A percentile compares a stretch with the other conserved stretches of the same genome.
Evolutionary conservation across 2,113 vertebrate genomes (phyloP).

Genomic region (Meleagris gallopavo): DNA sequence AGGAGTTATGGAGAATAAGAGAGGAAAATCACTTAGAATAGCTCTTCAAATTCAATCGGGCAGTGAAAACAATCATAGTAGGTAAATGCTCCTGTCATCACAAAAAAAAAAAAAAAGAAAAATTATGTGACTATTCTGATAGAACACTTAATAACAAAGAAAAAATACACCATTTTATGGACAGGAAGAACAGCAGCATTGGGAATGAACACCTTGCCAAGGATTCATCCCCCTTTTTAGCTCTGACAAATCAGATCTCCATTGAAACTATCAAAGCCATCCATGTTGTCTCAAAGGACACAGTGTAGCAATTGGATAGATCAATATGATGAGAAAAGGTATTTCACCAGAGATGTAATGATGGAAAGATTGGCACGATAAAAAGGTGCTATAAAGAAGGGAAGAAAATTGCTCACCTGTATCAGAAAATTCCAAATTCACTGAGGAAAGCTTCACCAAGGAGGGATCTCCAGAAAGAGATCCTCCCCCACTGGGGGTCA

Average conservation of each 20-base stretch:
- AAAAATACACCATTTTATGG: constrained; percentile 59
- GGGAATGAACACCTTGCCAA: constrained; percentile 62
- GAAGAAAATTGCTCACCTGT: too few relatives aligned
- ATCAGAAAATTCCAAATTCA: too few relatives aligned
- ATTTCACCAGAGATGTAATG: too few relatives aligned
- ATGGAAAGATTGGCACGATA: too few relatives aligned
- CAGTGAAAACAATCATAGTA: constrained; percentile 15
- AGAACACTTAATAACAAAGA: constrained; percentile 58
- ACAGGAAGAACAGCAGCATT: constrained; percentile 49
- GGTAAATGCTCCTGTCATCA: neutral
- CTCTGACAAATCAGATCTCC: constrained; percentile 39
- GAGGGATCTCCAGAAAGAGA: too few relatives aligned
- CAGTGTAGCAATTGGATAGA: too few relatives aligned
- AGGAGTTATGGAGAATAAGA: neutral
- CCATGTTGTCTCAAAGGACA: neutral
- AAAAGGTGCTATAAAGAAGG: too few relatives aligned
- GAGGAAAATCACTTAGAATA: constrained; percentile 31
- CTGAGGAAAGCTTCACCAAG: too few relatives aligned
- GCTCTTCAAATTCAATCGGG: constrained; percentile 62
- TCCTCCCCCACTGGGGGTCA: too few relatives aligned
- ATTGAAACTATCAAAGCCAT: constrained; percentile 50
- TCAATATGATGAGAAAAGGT: too few relatives aligned
- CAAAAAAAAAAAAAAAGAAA: constrained; percentile 10
- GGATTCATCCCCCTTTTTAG: constrained; percentile 67
- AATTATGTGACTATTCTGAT: constrained; percentile 33